A percentile compares a stretch with the other conserved stretches of the same genome.
These are phyloP conservation scores for Chelonus insularis DNA, from an alignment of 1,140 invertebrate species.

Conservation along the genomic window DNA sequence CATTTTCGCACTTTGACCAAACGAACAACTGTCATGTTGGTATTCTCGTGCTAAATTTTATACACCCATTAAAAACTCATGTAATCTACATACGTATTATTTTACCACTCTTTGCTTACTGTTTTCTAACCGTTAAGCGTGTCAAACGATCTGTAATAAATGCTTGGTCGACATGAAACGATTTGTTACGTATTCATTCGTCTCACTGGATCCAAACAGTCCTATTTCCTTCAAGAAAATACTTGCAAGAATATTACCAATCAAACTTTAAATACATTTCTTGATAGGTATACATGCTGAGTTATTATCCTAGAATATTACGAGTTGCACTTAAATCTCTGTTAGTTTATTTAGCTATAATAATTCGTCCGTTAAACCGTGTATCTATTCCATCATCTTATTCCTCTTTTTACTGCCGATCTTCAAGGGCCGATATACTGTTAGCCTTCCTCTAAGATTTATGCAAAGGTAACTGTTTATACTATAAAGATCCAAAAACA, in stretches of 20 bases:
- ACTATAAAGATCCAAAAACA: too few species aligned
- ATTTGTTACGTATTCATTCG: background rate
- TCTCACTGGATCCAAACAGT: background rate
- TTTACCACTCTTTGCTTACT: background rate
- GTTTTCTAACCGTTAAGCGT: background rate
- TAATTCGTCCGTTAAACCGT: background rate
- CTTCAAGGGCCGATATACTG: background rate
- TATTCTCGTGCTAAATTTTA: too few species aligned
- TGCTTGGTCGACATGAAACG: background rate
- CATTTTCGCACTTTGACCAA: background rate
- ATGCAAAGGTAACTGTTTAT: too few species aligned
- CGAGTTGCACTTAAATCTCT: constrained; percentile 2
- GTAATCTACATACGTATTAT: background rate
- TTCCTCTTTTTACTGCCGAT: background rate
- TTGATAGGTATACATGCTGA: background rate
- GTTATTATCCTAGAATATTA: background rate
- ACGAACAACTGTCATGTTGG: too few species aligned
- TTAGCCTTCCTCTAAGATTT: background rate
- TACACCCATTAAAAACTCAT: background rate
- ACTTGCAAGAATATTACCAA: background rate
- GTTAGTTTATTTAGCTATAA: background rate
- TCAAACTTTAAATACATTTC: background rate
- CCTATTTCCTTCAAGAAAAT: background rate
- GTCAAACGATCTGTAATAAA: constrained; percentile 1
- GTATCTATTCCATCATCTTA: background rate